These are phyloP conservation scores for Sarcophaga caerulescens DNA, from an alignment of 2,888 invertebrate species.

Conservation along the genomic window DNA sequence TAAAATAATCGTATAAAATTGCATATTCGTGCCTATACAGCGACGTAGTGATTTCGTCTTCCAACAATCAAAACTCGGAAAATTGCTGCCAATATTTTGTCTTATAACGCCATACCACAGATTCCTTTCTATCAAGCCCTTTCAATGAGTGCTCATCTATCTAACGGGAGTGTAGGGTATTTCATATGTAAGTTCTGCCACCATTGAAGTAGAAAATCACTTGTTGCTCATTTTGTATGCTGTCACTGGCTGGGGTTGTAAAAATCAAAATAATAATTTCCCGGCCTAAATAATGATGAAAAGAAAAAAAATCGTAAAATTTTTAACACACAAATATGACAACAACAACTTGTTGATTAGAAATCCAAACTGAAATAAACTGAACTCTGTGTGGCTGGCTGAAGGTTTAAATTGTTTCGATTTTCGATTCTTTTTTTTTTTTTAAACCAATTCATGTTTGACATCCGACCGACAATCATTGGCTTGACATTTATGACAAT, in stretches of 20 bases:
- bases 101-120: too few species aligned
- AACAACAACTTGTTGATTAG: constrained; percentile 64
- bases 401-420: not conserved
- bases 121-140: too few species aligned
- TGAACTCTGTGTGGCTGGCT: not conserved
- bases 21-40: too few species aligned
- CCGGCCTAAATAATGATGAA: constrained; percentile 52
- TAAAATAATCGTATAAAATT: too few species aligned
- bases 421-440: not conserved
- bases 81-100: too few species aligned
- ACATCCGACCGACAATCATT: constrained; percentile 55
- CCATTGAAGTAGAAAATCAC: not conserved
- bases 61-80: too few species aligned
- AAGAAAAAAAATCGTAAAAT: constrained; percentile 61
- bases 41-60: too few species aligned
- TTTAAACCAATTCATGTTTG: constrained; percentile 47
- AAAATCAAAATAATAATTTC: constrained; percentile 36
- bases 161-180: not conserved
- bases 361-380: constrained; percentile 31
- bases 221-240: constrained; percentile 20
- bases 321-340: constrained; percentile 56
- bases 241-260: constrained; percentile 9
- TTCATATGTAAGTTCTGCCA: not conserved
- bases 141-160: too few species aligned
- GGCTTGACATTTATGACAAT: constrained; percentile 62